Evolutionary conservation across 2,888 invertebrate species (phyloP), one percentile per base, ranked within the genome.

Genomic region (Drosophila prolongata): DNA sequence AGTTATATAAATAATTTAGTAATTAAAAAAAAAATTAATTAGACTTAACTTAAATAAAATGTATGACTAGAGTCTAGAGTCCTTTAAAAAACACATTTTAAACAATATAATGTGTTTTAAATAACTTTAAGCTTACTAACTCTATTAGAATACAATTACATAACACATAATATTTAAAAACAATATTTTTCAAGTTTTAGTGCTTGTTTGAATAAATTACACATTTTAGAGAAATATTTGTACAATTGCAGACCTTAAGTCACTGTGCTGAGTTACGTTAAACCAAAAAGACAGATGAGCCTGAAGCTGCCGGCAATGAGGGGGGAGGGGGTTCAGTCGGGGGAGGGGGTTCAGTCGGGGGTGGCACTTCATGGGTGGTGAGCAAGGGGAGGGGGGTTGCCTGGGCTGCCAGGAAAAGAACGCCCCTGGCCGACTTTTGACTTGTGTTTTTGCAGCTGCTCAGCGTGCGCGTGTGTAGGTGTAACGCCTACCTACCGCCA

Each of bases 391-490:
- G 30, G 10, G 3, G n/a, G n/a, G 53, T 70, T 59, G 38, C 56
- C 40, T 44, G 44, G 55, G 65, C 52, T 70, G 71, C 50, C 54
- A 44, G 34, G 47, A 57, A 61, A 53, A 53, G 52, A 49, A 19
- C 72, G 46, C 71, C 62, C 42, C 72, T 71, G 73, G 73, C 71
- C 73, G 47, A 57, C 71, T 57, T 72, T 57, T 62, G 38, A 62
- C 62, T 71, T 61, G 53, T 71, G 71, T 72, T 71, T 71, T 71
- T 61, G 35, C 64, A 71, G 73, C 73, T 53, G 72, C 61, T 46
- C 30, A 19, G 9, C 14, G 42, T 24, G 50, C 19, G 56, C 6
- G 37, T 46, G 52, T 47, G 47, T 43, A 11, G 53, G 59, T 59
- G 58, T 60, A 40, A 59, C 44, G 35, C 46, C 60, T n/a, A 47